Conservation (phyloP, 1,140 invertebrate species). For the Leptestheria dahalacensis region DNA sequence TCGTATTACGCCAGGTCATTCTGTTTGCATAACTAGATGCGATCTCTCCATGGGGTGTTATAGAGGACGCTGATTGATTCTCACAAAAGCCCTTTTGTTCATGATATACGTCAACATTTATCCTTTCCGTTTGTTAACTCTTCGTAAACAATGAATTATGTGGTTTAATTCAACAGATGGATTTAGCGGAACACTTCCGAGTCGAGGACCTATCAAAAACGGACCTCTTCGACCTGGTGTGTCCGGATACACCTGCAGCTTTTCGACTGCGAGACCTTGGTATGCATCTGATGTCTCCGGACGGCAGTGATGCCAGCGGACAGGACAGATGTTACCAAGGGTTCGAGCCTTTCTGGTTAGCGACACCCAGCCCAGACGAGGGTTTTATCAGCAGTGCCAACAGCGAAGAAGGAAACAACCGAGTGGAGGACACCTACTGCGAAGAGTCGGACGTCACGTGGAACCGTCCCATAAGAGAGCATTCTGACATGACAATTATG, state of each 20-base stretch:
- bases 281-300: not conserved
- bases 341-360: conserved; percentile 12
- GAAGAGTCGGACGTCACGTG: not conserved
- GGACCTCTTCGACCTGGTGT: conserved; percentile 14
- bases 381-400: conserved; percentile 7
- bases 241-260: conserved; percentile 11
- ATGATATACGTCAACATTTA: no score
- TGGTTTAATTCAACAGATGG: no score
- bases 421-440: conserved; percentile 1
- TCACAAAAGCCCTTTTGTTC: no score
- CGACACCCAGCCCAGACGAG: conserved; percentile 14
- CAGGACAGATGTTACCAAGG: not conserved
- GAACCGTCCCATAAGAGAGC: no score
- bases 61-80: no score
- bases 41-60: no score
- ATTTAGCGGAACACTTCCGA: conserved; percentile 10
- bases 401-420: conserved; percentile 9
- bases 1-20: no score
- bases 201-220: conserved; percentile 14
- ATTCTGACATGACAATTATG: no score
- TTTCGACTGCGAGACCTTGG: conserved; percentile 8
- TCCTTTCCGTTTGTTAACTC: no score
- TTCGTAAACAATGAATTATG: no score
- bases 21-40: no score
- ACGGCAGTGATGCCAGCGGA: not conserved